These are phyloP conservation scores for Drosophila koepferae DNA, from an alignment of 2,888 invertebrate genomes.

Conservation along the genomic window DNA sequence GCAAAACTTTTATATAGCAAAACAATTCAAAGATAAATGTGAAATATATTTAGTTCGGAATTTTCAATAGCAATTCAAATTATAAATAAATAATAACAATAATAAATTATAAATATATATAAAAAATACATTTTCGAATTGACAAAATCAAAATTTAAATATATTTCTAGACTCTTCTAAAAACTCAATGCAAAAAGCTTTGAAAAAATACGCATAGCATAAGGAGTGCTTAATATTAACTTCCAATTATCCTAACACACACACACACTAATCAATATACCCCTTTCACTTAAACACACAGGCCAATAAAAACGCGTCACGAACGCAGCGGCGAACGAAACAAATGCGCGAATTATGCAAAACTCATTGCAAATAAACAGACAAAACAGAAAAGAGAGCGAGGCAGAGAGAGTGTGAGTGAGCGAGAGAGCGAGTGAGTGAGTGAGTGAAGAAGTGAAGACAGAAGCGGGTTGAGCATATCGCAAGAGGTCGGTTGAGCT, in stretches of 20 bases:
- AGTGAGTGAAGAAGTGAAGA: not conserved
- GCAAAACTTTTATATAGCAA: not conserved
- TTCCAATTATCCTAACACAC: not conserved
- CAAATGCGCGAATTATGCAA: constrained; percentile 81
- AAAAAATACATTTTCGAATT: not conserved
- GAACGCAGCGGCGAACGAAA: constrained; percentile 57
- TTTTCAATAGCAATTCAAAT: too few relatives aligned
- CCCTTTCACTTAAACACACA: not conserved
- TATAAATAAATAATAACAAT: too few relatives aligned
- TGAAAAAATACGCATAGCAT: not conserved
- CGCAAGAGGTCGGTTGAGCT: constrained; percentile 7
- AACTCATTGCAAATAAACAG: constrained; percentile 77
- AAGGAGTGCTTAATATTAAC: not conserved
- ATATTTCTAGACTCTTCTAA: not conserved
- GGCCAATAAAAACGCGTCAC: constrained; percentile 34
- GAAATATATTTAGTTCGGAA: not conserved
- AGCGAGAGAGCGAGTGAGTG: not conserved
- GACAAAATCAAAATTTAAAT: not conserved
- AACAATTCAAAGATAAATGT: not conserved
- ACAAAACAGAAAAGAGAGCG: constrained; percentile 38
- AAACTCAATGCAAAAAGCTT: too few relatives aligned
- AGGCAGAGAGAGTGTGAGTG: not conserved
- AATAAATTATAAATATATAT: too few relatives aligned
- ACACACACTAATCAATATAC: constrained; percentile 1
- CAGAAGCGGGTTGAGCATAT: constrained; percentile 14